Evolutionary conservation across 2,888 invertebrate genomes (phyloP).

Genomic region (Scaptomyza tumidula): DNA sequence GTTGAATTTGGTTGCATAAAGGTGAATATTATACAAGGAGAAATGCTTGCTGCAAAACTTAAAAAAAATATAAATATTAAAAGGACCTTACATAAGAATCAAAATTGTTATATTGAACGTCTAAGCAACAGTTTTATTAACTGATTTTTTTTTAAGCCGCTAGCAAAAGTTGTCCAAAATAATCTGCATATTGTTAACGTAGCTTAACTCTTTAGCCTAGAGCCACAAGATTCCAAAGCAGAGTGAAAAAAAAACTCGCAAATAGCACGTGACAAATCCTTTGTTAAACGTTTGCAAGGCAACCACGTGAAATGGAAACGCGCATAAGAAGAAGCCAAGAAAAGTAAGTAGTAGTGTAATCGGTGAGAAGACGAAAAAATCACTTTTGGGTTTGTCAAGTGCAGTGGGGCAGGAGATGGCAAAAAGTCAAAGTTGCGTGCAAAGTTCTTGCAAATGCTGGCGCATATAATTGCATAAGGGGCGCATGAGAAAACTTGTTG

Average conservation of each 20-base stretch:
- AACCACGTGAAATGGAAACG: slow-evolving; percentile 62
- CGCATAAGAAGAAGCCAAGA: slow-evolving; percentile 29
- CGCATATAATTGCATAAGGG: slow-evolving; percentile 68
- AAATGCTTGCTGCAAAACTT: neutral
- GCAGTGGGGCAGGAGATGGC: neutral
- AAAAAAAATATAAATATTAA: neutral
- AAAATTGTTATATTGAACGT: neutral
- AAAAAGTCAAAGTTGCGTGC: slow-evolving; percentile 61
- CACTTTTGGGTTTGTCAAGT: slow-evolving; percentile 40
- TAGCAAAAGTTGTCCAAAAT: neutral
- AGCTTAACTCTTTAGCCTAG: neutral
- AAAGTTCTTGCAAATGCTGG: slow-evolving; percentile 51
- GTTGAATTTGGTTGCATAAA: neutral
- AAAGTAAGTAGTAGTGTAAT: slow-evolving; percentile 9
- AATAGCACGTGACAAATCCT: slow-evolving; percentile 60
- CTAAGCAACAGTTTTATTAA: too few relatives aligned
- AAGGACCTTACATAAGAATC: neutral
- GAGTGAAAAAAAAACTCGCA: slow-evolving; percentile 25
- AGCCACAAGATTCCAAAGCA: slow-evolving; percentile 9
- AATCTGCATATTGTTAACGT: neutral
- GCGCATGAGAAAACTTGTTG: slow-evolving; percentile 56
- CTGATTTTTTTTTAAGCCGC: too few relatives aligned
- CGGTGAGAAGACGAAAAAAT: neutral
- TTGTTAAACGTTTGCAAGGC: slow-evolving; percentile 20
- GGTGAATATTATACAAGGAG: neutral